Base-by-base conservation (phyloP, 2,888 invertebrate genomes). In the Drosophila recens region DNA sequence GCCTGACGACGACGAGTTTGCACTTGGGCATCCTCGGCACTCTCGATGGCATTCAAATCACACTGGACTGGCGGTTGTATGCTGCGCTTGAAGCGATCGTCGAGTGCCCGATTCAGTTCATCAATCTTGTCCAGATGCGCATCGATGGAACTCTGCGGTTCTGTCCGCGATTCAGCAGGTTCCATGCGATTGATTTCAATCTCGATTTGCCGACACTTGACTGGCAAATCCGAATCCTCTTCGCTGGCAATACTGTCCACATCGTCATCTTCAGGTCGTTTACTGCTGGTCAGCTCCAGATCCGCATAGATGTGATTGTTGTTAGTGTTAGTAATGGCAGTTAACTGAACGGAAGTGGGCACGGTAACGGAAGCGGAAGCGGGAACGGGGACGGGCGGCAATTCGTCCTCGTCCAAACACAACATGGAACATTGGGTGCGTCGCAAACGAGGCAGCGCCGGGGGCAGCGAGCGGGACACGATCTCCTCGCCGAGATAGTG, bases 61-160 rank as follows among this genome's bases (percentile, higher is more conserved):
- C 54, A 51, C 2, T 80, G 70, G 20, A 67, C 51, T n/a, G 64
- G 64, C 5, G 81, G 77, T 9, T 90, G 87, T 46, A 91, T 61
- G 33, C 75, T 82, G n/a, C 91, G 87, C 67, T 89, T 91, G 27
- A 92, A 65, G 17, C 92, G 92, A 83, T 92, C 89, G 49, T 93
- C 93, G 15, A 92, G 66, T 2, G 79, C 85, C 9, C 92, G 90
- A 76, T 93, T 92, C 0, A 93, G 77, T 52, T 90, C 90, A 69
- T 93, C 93, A 48, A 93, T 93, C 67, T 82, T 90, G 70, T 93
- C 92, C 36, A 93, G 72, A 67, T 92, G 92, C 0, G 90, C 91
- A 83, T 92, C 92, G 20, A 93, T 91, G 1, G 93, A 92, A 52
- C 79, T 90, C 56, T 91, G 90, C 8, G 88, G 77, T 4, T 36